Base-by-base conservation (phyloP, 1,140 invertebrate genomes). In the Ooceraea biroi region DNA sequence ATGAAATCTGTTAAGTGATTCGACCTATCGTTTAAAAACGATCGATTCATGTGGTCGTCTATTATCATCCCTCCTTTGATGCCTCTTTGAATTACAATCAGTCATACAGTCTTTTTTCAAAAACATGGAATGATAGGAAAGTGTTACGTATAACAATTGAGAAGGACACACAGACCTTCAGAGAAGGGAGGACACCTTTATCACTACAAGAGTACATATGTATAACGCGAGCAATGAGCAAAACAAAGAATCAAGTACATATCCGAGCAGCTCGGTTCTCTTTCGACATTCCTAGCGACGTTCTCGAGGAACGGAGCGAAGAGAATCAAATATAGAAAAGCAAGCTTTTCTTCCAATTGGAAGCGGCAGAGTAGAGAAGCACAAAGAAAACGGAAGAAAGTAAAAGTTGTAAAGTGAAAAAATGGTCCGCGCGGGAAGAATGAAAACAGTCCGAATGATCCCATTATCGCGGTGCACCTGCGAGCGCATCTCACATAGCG, bases 391-490 rank as follows among this genome's bases (percentile, higher is more conserved):
- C 14, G 5, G 14, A 41, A n/a, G 52, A 76, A 19, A 50, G 44
- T n/a, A 57, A 65, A 44, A 27, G 14, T 36, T 46, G 76, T 41
- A 77, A 71, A 71, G 19, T 58, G 46, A 63, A 60, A 55, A 74
- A 84, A 36, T 22, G 17, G 41, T 17, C 46, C 60, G 52, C 46
- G 58, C 46, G 55, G 50, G 14, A 63, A 73, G 69, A 72, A 66
- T 78, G 71, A 88, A 76, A 83, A 71, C 83, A 88, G 89, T 90
- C 91, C 88, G 89, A 94, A 93, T 94, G 93, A 94, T 92, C 91
- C 90, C 78, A 60, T 84, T 74, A 76, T 69, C 58, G 73, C 52
- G 69, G 58, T 82, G 90, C 86, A 91, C 89, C 91, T 90, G 90
- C 89, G 80, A 72, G 60, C 72, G 72, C 74, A 85, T 77, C 77